phyloP scores from a whole-genome alignment of 2,797 vertebrate genomes.

The Trachurus trachurus region DNA sequence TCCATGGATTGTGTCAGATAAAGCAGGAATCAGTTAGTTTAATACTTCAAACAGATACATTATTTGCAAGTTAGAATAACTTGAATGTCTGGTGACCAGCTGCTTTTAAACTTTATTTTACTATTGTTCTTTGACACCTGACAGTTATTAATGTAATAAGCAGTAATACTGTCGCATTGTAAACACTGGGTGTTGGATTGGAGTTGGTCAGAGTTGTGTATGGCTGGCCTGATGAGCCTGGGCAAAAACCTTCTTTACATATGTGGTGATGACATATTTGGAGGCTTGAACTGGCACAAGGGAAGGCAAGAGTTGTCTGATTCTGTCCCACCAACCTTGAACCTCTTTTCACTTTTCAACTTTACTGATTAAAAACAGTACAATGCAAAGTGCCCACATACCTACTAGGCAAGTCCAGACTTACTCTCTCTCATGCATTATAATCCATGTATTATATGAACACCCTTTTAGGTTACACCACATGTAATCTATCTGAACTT shows the following conservation, averaged over 20 bases:
- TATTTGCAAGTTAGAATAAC: neutral
- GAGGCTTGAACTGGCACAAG: neutral
- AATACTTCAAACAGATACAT: neutral
- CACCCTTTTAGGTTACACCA: constrained; percentile 7
- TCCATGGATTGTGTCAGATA: neutral
- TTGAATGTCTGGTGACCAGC: neutral
- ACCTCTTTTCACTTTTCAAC: constrained; percentile 56
- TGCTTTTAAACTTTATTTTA: constrained; percentile 3
- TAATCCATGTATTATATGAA: neutral
- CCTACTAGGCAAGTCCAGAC: constrained; percentile 30
- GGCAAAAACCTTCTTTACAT: neutral
- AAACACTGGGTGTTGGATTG: neutral
- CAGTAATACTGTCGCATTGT: neutral
- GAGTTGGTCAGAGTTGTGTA: neutral
- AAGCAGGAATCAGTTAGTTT: neutral
- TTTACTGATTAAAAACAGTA: constrained; percentile 53
- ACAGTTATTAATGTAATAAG: neutral
- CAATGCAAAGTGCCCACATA: constrained; percentile 40
- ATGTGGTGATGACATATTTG: neutral
- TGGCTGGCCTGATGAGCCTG: neutral
- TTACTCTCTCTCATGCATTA: constrained; percentile 8
- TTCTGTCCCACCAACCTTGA: constrained; percentile 42
- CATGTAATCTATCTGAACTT: neutral
- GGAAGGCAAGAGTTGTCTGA: neutral
- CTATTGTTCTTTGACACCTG: neutral